These are phyloP conservation scores for Tenualosa ilisha DNA, from an alignment of 2,797 vertebrate species.

Conservation along the genomic window DNA sequence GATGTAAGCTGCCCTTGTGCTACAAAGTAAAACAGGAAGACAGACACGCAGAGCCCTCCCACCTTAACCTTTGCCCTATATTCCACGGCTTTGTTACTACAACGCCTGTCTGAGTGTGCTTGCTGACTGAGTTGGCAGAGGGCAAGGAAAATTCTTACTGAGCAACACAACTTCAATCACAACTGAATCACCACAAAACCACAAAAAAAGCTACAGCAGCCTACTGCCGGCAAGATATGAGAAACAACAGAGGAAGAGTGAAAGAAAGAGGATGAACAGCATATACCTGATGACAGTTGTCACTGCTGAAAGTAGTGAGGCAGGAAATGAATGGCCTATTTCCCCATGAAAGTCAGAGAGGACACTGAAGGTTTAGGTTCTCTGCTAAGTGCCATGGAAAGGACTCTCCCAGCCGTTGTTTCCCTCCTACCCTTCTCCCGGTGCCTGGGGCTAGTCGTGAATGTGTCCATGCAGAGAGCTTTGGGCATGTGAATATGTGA, in stretches of 20 bases:
- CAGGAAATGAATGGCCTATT: background rate
- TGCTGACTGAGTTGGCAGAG: background rate
- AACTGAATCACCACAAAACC: background rate
- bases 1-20: background rate
- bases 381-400: conserved; percentile 9
- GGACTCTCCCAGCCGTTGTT: background rate
- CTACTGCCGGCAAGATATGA: background rate
- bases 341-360: conserved; percentile 2
- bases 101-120: background rate
- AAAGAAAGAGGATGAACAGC: background rate
- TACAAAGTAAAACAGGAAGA: conserved; percentile 52
- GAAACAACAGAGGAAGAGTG: background rate
- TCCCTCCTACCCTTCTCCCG: background rate
- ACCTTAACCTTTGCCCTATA: conserved; percentile 77
- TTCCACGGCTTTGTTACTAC: conserved; percentile 50
- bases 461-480: conserved; percentile 21
- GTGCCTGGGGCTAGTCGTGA: background rate
- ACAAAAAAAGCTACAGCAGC: background rate
- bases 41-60: conserved; percentile 42
- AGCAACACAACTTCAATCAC: background rate
- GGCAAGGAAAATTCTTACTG: background rate
- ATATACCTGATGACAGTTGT: conserved; percentile 8
- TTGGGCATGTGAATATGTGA: conserved; percentile 49
- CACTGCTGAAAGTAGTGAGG: background rate
- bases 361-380: background rate